A percentile compares a stretch with the other conserved stretches of the same genome.
phyloP scores from a whole-genome alignment of 2,797 vertebrate species.

The Todus mexicanus region DNA sequence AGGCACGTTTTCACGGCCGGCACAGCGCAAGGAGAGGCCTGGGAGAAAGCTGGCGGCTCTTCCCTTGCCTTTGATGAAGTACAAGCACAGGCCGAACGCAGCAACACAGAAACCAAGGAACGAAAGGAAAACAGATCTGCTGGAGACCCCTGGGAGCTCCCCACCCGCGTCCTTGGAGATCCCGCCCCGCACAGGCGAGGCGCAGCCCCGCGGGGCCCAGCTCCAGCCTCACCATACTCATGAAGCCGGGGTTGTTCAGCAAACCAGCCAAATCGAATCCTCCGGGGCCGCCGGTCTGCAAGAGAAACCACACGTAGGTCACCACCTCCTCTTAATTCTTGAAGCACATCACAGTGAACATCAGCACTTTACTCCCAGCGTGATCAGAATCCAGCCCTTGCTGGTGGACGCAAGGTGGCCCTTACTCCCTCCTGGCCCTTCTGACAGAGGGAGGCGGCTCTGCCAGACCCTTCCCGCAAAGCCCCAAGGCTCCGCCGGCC shows the following conservation, averaged over 20 bases:
- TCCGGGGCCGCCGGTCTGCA: slow-evolving; percentile 85
- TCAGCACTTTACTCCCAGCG: not conserved
- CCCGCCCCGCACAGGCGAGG: not conserved
- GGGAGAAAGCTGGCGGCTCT: not conserved
- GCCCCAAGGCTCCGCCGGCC: not conserved
- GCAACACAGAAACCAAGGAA: not conserved
- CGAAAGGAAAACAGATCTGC: not conserved
- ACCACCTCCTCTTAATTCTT: not conserved
- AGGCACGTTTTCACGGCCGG: not conserved
- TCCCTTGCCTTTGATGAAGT: not conserved
- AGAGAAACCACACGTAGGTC: not conserved
- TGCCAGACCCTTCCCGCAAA: not conserved
- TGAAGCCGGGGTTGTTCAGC: slow-evolving; percentile 94
- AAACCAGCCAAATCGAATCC: slow-evolving; percentile 90
- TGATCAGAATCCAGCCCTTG: not conserved
- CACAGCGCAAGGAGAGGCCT: not conserved
- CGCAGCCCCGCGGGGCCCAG: not conserved
- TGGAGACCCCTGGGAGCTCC: not conserved
- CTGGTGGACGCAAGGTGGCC: too few relatives aligned
- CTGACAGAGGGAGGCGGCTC: not conserved
- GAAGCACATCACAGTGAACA: rapidly evolving
- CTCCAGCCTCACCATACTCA: slow-evolving; percentile 87
- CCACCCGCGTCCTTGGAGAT: not conserved
- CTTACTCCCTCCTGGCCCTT: too few relatives aligned
- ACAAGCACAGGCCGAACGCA: not conserved